Conservation (phyloP, 64 coral and sea anemone genomes). For the Astreopora myriophthalma region DNA sequence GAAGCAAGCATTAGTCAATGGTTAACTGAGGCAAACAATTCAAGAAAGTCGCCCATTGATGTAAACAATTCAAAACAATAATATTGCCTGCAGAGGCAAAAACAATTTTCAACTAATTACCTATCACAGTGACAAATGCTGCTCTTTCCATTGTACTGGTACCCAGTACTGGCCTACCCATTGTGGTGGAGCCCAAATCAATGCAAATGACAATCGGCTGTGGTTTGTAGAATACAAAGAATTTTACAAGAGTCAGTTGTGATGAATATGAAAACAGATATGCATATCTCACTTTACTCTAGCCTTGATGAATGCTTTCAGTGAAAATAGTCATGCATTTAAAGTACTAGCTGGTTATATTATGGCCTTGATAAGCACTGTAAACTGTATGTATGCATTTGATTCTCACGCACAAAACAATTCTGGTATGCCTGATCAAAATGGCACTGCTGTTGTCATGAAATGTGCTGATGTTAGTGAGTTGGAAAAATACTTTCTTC, state of each 20-base stretch:
- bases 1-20: no score
- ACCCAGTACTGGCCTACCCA: no score
- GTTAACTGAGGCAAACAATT: background rate
- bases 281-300: constrained; percentile 54
- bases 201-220: no score
- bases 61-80: background rate
- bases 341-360: constrained; percentile 61
- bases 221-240: no score
- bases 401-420: constrained; percentile 15
- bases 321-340: constrained; percentile 52
- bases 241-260: no score
- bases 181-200: no score
- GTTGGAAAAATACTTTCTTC: constrained; percentile 3
- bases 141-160: no score
- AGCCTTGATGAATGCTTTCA: constrained; percentile 65
- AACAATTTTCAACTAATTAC: no score
- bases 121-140: no score
- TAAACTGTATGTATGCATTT: constrained; percentile 44
- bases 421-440: constrained; percentile 43
- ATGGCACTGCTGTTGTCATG: constrained; percentile 53
- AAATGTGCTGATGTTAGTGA: constrained; percentile 2
- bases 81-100: background rate
- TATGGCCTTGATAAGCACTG: constrained; percentile 47
- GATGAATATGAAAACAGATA: constrained; percentile 18
- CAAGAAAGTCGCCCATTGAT: background rate